Conservation (phyloP, 2,113 vertebrate genomes). For the Mesitornis unicolor region DNA sequence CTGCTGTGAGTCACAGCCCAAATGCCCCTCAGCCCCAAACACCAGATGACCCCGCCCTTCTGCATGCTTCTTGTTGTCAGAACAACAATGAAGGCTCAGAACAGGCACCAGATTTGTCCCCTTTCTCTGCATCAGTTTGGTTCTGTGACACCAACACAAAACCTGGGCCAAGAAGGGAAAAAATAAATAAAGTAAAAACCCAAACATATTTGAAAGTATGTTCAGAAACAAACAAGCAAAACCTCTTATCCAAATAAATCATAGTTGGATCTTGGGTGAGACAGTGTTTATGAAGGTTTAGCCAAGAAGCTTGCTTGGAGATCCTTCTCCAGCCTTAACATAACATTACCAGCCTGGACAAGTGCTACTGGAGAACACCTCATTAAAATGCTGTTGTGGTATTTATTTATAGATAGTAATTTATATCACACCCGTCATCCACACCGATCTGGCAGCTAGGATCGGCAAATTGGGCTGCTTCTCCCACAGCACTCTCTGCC, state of each 20-base stretch:
- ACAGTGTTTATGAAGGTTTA: background rate
- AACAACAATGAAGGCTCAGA: background rate
- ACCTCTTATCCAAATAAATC: constrained; percentile 49
- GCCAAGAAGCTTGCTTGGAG: constrained; percentile 4
- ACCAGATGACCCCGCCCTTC: background rate
- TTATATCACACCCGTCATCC: background rate
- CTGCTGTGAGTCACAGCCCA: background rate
- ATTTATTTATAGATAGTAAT: constrained; percentile 24
- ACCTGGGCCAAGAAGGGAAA: background rate
- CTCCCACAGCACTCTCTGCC: background rate
- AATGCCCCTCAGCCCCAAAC: background rate
- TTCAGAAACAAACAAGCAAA: constrained; percentile 31
- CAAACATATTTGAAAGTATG: background rate
- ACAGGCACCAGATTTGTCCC: background rate
- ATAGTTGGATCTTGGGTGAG: background rate
- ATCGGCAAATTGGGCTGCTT: background rate
- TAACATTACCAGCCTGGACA: constrained; percentile 43
- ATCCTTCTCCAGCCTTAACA: constrained; percentile 8
- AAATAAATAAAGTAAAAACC: background rate
- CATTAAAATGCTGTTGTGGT: constrained; percentile 44
- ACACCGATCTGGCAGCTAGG: background rate
- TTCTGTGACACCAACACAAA: background rate
- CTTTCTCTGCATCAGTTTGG: background rate
- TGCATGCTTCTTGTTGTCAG: background rate
- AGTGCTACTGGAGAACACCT: constrained; percentile 39